These are phyloP conservation scores for Phrynosoma platyrhinos DNA, from an alignment of 2,113 vertebrate species.

Conservation along the genomic window DNA sequence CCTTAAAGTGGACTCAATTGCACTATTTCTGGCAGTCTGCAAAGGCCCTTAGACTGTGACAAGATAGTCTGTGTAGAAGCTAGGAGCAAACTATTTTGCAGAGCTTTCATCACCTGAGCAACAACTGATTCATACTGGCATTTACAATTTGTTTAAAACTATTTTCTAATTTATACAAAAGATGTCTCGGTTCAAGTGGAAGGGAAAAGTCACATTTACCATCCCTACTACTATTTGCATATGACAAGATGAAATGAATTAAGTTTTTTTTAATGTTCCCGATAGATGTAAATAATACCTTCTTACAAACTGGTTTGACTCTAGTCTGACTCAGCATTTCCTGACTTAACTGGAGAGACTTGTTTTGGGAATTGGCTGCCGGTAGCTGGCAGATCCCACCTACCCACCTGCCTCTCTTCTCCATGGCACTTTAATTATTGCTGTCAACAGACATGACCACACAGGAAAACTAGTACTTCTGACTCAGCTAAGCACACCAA, in stretches of 20 bases:
- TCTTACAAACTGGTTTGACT: constrained; percentile 60
- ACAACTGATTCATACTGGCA: neutral
- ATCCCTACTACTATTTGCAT: neutral
- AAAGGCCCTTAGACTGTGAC: neutral
- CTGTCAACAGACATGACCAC: constrained; percentile 4
- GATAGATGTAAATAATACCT: constrained; percentile 46
- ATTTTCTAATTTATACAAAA: neutral
- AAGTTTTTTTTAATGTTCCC: neutral
- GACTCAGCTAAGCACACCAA: neutral
- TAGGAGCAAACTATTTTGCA: neutral
- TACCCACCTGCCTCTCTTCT: constrained; percentile 32
- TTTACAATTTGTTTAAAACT: neutral
- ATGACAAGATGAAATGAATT: constrained; percentile 9
- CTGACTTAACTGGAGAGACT: constrained; percentile 39
- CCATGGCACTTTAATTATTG: neutral
- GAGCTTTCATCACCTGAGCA: no score
- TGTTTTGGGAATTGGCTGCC: constrained; percentile 34
- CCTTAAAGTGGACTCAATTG: no score
- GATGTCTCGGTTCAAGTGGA: neutral
- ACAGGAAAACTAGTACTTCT: constrained; percentile 23
- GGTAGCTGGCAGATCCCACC: constrained; percentile 8
- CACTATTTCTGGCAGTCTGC: no score
- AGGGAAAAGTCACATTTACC: neutral
- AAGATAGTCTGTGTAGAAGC: neutral
- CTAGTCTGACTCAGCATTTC: neutral